Evolutionary conservation across 2,888 invertebrate genomes (phyloP), one percentile per base, ranked within the genome.

Genomic region (Drosophila imparisetae): DNA sequence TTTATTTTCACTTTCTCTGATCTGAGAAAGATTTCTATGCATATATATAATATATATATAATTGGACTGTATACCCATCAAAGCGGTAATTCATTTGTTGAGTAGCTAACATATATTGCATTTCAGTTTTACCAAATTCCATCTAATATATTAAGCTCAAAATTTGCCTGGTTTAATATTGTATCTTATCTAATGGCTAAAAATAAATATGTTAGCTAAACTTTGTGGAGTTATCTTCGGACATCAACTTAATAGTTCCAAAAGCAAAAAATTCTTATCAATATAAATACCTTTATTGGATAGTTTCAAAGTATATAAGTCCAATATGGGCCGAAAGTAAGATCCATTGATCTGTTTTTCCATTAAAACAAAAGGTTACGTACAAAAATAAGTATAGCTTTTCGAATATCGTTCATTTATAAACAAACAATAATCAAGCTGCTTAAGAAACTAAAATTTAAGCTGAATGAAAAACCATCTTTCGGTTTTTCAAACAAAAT

Each of bases 1-100:
- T 66, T 21, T 36, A 3, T 54, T 21, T 57, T 57, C 30, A 57
- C 42, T 57, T 57, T 57, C 57, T 18, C 21, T n/a, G n/a, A 42
- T 57, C 10, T 57, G 8, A 21, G n/a, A 57, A 45, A 15, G 21
- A 21, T 24, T 4, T 45, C 4, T 7, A 45, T 2, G 15, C 15
- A 15, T 21, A 45, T 15, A n/a, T n/a, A n/a, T n/a, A n/a, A n/a
- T n/a, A n/a, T n/a, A n/a, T 21, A 8, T 15, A 15, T 45, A 15
- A 45, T 45, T 45, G 4, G 7, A 21, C 15, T 7, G 2, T 21
- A 21, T 42, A 21, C 45, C 7, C 13, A 45, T 45, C 21, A 45
- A 2, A 45, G 7, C 7, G 7, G 21, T 15, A 21, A 15, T 45
- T 45, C 15, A 24, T 15, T 45, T 21, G 4, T 45, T 45, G 4